Percentiles rank a stretch among this genome's conserved stretches.
phyloP scores from a whole-genome alignment of 2,797 vertebrate species.

The Anas flavirostris region DNA sequence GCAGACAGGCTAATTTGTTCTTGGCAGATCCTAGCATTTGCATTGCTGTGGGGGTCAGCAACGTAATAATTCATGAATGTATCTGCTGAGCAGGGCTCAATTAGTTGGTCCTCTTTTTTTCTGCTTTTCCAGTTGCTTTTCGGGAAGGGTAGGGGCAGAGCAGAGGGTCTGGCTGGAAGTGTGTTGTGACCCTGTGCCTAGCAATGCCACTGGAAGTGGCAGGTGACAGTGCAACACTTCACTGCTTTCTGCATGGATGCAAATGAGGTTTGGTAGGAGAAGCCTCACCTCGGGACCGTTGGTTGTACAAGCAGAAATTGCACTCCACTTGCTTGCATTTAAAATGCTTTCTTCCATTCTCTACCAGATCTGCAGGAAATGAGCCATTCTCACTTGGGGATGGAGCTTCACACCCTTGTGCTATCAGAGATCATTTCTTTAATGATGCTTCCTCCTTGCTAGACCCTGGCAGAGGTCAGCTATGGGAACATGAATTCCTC shows the following conservation, averaged over 20 bases:
- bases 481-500: not conserved
- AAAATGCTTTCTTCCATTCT: not conserved
- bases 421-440: not conserved
- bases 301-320: not conserved
- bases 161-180: not conserved
- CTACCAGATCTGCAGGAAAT: not conserved
- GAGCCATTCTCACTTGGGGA: not conserved
- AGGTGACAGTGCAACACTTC: not conserved
- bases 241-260: not conserved
- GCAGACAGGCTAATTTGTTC: slow-evolving; percentile 72
- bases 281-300: not conserved
- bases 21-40: slow-evolving; percentile 55
- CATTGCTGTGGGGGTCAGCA: slow-evolving; percentile 48
- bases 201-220: not conserved
- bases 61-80: slow-evolving; percentile 53
- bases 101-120: not conserved
- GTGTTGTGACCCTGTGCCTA: rapidly evolving
- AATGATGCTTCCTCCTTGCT: not conserved
- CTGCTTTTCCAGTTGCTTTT: not conserved
- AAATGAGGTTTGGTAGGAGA: not conserved
- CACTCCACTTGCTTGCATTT: not conserved
- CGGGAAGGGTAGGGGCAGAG: not conserved
- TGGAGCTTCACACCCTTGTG: not conserved
- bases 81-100: slow-evolving; percentile 24
- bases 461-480: not conserved